Conservation (phyloP, 2,797 vertebrate species). For the Onychomys arenicola region DNA sequence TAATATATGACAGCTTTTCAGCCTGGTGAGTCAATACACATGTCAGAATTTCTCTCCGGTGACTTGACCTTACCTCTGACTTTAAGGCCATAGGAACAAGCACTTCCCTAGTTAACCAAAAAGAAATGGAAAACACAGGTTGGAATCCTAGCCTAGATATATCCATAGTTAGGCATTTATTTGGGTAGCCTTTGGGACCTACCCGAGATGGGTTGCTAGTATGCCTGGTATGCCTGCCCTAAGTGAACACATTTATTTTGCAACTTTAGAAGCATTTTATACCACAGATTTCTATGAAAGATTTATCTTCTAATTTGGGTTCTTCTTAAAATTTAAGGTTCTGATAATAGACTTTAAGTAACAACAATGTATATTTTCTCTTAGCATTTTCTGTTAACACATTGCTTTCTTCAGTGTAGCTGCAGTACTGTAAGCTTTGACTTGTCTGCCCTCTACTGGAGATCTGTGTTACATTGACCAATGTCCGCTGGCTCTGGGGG, state of each 20-base stretch:
- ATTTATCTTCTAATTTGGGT: conserved; percentile 12
- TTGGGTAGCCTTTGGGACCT: conserved; percentile 34
- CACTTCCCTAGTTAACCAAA: conserved; percentile 31
- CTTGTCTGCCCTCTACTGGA: conserved; percentile 84
- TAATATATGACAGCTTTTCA: conserved; percentile 30
- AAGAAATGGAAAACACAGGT: conserved; percentile 49
- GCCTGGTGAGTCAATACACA: background rate
- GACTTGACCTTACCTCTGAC: conserved; percentile 5
- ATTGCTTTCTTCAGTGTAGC: background rate
- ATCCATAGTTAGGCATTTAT: background rate
- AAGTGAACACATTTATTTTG: background rate
- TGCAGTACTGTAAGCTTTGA: conserved; percentile 31
- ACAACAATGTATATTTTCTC: background rate
- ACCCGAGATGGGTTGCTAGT: background rate
- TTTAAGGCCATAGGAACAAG: conserved; percentile 25
- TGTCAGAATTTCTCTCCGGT: background rate
- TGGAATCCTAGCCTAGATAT: conserved; percentile 41
- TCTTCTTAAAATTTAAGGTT: conserved; percentile 1
- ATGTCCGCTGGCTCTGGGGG: background rate
- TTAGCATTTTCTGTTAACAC: background rate
- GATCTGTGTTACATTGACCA: background rate
- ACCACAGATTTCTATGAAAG: conserved; percentile 50
- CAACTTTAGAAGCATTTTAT: conserved; percentile 25
- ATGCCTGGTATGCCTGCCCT: background rate
- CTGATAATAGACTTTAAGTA: conserved; percentile 52